A percentile compares a stretch with the other conserved stretches of the same genome.
Conservation (phyloP, 2,797 vertebrate genomes). For the Discoglossus pictus region DNA sequence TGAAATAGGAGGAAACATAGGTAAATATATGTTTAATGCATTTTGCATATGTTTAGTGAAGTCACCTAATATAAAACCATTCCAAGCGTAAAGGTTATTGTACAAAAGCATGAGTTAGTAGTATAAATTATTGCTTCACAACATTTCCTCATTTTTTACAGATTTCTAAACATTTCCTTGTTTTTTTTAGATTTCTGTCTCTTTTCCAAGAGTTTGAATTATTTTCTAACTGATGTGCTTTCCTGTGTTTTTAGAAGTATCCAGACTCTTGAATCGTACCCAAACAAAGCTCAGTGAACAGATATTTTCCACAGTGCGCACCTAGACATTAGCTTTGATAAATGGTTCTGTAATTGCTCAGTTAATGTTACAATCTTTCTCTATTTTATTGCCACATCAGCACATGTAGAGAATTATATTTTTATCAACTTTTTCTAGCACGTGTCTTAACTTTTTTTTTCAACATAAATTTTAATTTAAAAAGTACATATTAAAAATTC, state of each 20-base stretch:
- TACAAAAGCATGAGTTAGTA: too few species aligned
- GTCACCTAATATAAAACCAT: too few species aligned
- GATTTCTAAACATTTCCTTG: too few species aligned
- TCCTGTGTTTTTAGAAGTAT: conserved; percentile 28
- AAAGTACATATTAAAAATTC: too few species aligned
- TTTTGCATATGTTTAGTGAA: background rate
- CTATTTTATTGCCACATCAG: conserved; percentile 3
- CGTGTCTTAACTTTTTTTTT: too few species aligned
- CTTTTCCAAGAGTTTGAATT: background rate
- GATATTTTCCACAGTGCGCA: conserved; percentile 33
- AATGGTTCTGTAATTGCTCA: conserved; percentile 23
- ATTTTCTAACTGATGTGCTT: conserved; percentile 11
- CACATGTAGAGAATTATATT: background rate
- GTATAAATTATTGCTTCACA: too few species aligned
- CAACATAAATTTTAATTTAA: too few species aligned
- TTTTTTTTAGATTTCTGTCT: too few species aligned
- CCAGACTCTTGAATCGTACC: conserved; percentile 26
- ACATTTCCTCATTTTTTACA: too few species aligned
- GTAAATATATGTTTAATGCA: conserved; percentile 64
- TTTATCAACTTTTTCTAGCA: conserved; percentile 2
- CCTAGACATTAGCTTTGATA: conserved; percentile 22
- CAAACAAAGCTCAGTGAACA: conserved; percentile 38
- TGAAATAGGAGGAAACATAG: conserved; percentile 96
- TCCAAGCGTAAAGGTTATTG: too few species aligned
- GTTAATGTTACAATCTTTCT: conserved; percentile 21